Conservation (phyloP, 2,113 vertebrate genomes). For the Dinomys branickii region DNA sequence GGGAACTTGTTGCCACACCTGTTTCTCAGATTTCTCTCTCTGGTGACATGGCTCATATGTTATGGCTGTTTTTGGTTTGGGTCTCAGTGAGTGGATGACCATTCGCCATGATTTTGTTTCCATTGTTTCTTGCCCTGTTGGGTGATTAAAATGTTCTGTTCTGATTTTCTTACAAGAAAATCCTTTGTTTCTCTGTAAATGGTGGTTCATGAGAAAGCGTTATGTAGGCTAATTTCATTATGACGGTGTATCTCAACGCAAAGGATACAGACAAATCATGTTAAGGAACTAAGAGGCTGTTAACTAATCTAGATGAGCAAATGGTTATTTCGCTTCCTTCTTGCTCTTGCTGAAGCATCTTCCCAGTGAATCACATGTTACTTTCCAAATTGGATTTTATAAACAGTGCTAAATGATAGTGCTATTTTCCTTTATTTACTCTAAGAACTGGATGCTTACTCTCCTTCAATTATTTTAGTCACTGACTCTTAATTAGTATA, state of each 20-base stretch:
- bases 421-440: conserved; percentile 30
- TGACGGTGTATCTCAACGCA: neutral
- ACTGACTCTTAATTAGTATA: conserved; percentile 32
- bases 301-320: conserved; percentile 20
- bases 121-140: neutral
- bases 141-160: neutral
- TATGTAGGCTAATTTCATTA: neutral
- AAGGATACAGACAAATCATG: neutral
- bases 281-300: neutral
- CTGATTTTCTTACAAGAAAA: neutral
- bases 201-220: neutral
- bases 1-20: neutral
- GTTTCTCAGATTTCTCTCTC: neutral
- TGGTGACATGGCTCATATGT: neutral
- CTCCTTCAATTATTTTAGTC: conserved; percentile 32
- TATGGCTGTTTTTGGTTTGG: neutral
- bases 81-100: neutral
- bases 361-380: conserved; percentile 14
- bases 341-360: neutral
- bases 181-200: neutral
- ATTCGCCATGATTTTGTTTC: neutral
- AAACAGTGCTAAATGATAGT: neutral
- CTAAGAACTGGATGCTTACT: conserved; percentile 17
- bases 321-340: neutral
- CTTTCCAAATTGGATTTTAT: conserved; percentile 55